Percentiles rank a stretch among this genome's conserved stretches.
phyloP scores from a whole-genome alignment of 1,140 invertebrate species.

The Microplitis demolitor region DNA sequence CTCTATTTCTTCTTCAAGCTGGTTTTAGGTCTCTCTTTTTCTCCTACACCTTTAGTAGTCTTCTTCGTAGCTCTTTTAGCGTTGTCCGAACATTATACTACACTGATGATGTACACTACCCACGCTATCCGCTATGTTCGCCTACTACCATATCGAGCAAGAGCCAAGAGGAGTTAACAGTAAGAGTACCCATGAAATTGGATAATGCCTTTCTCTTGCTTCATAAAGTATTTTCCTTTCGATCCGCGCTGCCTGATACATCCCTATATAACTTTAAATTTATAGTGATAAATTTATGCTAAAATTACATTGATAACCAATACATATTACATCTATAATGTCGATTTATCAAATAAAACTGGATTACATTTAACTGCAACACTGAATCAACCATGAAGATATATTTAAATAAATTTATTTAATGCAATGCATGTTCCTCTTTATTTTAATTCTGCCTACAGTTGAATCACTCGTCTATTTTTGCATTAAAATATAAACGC shows the following conservation, averaged over 20 bases:
- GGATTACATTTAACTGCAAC: too few relatives aligned
- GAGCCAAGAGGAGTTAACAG: background rate
- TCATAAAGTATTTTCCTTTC: too few relatives aligned
- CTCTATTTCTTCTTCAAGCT: background rate
- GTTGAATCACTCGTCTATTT: too few relatives aligned
- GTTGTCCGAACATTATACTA: background rate
- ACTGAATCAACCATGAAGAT: background rate
- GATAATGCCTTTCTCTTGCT: background rate
- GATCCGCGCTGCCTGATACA: background rate
- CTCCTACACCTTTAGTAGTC: conserved; percentile 23
- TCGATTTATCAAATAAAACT: too few relatives aligned
- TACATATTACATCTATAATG: too few relatives aligned
- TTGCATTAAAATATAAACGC: too few relatives aligned
- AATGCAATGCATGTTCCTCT: too few relatives aligned
- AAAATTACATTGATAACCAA: too few relatives aligned
- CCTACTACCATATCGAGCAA: background rate
- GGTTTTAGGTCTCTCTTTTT: conserved; percentile 6
- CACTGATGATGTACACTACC: background rate
- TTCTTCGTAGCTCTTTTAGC: background rate
- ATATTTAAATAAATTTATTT: background rate
- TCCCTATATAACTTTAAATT: too few relatives aligned
- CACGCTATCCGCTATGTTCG: conserved; percentile 10
- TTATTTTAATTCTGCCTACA: too few relatives aligned
- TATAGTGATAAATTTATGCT: too few relatives aligned
- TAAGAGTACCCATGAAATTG: background rate